Conservation (phyloP, 2,113 vertebrate genomes). For the Esox niger region DNA sequence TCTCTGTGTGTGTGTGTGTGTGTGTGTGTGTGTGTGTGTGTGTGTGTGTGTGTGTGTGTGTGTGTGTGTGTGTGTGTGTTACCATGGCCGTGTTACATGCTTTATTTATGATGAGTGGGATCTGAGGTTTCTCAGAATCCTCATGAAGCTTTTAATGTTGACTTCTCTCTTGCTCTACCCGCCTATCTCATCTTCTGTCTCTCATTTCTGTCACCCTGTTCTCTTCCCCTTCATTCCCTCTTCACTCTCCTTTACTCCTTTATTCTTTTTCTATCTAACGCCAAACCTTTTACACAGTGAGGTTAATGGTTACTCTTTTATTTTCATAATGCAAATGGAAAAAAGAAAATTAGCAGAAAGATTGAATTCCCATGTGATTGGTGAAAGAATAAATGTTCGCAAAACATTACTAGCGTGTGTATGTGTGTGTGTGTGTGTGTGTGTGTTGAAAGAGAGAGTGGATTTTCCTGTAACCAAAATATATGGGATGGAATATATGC, state of each 20-base stretch:
- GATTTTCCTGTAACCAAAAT: background rate
- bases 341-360: slow-evolving; percentile 26
- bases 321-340: background rate
- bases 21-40: too few species aligned
- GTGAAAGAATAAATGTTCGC: background rate
- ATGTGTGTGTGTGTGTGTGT: slow-evolving; percentile 10
- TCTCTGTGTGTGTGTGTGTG: background rate
- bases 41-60: background rate
- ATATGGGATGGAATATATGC: slow-evolving; percentile 3
- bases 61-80: background rate
- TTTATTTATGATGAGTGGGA: slow-evolving; percentile 18
- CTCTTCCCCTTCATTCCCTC: background rate
- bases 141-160: slow-evolving; percentile 13
- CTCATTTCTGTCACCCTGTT: background rate
- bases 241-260: background rate
- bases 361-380: slow-evolving; percentile 12
- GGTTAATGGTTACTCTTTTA: slow-evolving; percentile 3
- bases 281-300: background rate
- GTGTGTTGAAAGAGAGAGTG: background rate
- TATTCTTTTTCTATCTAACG: background rate
- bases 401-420: background rate
- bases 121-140: slow-evolving; percentile 6
- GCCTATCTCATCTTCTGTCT: background rate
- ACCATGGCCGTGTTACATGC: background rate
- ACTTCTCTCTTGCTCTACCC: background rate